Base-by-base conservation (phyloP, 1,140 invertebrate genomes). In the Hypothenemus hampei region DNA sequence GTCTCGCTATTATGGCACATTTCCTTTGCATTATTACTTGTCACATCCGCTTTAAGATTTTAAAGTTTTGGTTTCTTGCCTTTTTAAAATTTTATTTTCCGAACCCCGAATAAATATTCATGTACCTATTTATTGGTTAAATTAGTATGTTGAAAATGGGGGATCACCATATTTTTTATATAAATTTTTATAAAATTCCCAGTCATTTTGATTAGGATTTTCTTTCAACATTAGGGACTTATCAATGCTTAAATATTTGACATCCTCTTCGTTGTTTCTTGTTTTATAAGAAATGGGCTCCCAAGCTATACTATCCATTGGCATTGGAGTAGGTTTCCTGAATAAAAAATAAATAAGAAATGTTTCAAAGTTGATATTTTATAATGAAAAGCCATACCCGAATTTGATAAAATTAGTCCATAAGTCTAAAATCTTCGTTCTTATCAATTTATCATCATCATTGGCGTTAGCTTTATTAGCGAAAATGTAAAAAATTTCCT, bases 321-420 rank as follows among this genome's bases (percentile, higher is more conserved):
- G 50, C 5, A 41, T 52, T 15, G 61, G 61, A 56, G 58, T 63
- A 8, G 59, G 57, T 31, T 47, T 48, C 26, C 52, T 54, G 18
- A 20, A 46, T 19, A 37, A 24, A 41, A 57, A 53, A 41, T 36
- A 15, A 33, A 10, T 13, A 18, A 2, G 5, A 36, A 16, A 6
- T 26, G 5, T 11, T 24, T 24, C 13, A 43, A 15, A 3, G 6
- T 22, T 20, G 19, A 10, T 21, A 35, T 19, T 22, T 16, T 8
- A 22, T 20, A 16, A 20, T 44, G 8, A 36, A 21, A 21, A 11
- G 4, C 15, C 37, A 56, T 59, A 63, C 62, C 49, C 46, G 45
- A 44, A 57, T 58, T 64, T 64, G 1, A 54, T 54, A 50, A 64
- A 64, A 44, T 64, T 61, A 4, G 53, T 64, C 62, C 64, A 65